phyloP scores from a whole-genome alignment of 1,140 invertebrate genomes.

The Anastrepha ludens region DNA sequence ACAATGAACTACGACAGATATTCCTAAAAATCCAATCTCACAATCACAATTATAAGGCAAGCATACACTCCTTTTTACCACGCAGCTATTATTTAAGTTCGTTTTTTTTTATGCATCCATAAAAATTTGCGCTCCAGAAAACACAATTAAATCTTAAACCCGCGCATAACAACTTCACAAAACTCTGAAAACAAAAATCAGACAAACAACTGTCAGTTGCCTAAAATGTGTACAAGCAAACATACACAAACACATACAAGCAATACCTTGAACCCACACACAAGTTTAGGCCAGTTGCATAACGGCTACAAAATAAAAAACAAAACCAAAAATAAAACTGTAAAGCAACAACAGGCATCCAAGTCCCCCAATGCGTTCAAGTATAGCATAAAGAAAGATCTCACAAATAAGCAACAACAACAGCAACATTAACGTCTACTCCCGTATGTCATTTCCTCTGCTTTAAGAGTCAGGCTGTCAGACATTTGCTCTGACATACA shows the following conservation, averaged over 20 bases:
- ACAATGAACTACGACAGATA: slow-evolving; percentile 32
- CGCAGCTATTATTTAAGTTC: not conserved
- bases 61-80: not conserved
- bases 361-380: slow-evolving; percentile 27
- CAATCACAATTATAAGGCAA: not conserved
- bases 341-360: slow-evolving; percentile 13
- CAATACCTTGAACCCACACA: slow-evolving; percentile 10
- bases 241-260: not conserved
- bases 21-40: slow-evolving; percentile 9
- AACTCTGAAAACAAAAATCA: not conserved
- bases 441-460: slow-evolving; percentile 8
- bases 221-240: not conserved
- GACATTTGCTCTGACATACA: not conserved
- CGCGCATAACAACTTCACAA: not conserved
- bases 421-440: slow-evolving; percentile 17
- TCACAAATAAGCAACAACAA: slow-evolving; percentile 12
- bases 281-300: not conserved
- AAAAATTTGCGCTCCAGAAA: slow-evolving; percentile 54
- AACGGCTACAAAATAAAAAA: slow-evolving; percentile 1
- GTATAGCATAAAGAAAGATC: not conserved
- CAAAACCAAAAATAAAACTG: not conserved
- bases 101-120: slow-evolving; percentile 22
- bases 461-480: not conserved
- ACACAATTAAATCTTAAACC: slow-evolving; percentile 46
- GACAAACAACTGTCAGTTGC: not conserved